Conservation (phyloP, 2,888 invertebrate species). For the Dexiosoma caninum region DNA sequence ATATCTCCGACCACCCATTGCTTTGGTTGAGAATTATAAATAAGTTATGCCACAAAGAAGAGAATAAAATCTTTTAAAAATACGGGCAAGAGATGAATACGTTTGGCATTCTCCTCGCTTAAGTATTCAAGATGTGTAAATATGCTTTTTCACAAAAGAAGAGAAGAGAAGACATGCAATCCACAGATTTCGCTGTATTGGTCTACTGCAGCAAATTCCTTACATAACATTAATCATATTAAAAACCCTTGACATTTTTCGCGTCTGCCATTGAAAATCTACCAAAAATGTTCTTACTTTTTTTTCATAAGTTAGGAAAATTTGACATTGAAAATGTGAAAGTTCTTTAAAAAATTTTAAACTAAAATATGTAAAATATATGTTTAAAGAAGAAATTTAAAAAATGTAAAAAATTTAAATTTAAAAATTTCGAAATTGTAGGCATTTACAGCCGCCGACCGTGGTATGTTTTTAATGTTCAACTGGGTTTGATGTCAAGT, state of each 20-base stretch:
- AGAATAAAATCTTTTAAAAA: not conserved
- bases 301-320: not conserved
- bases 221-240: conserved; percentile 62
- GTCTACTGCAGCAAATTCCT: conserved; percentile 26
- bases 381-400: no score
- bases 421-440: no score
- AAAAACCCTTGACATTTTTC: conserved; percentile 58
- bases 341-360: not conserved
- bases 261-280: conserved; percentile 43
- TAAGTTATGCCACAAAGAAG: not conserved
- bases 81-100: conserved; percentile 1
- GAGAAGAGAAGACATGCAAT: not conserved
- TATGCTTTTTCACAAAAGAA: conserved; percentile 50
- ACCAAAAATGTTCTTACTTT: conserved; percentile 11
- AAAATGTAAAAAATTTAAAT: no score
- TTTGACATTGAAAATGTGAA: conserved; percentile 10
- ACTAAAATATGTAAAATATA: no score
- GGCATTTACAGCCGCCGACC: no score
- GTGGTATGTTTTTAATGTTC: no score
- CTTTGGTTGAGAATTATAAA: not conserved
- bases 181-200: not conserved
- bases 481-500: no score
- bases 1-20: conserved; percentile 46
- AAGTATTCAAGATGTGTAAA: conserved; percentile 55
- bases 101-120: conserved; percentile 21